Conservation (phyloP, 2,113 vertebrate species). For the Trichechus manatus region DNA sequence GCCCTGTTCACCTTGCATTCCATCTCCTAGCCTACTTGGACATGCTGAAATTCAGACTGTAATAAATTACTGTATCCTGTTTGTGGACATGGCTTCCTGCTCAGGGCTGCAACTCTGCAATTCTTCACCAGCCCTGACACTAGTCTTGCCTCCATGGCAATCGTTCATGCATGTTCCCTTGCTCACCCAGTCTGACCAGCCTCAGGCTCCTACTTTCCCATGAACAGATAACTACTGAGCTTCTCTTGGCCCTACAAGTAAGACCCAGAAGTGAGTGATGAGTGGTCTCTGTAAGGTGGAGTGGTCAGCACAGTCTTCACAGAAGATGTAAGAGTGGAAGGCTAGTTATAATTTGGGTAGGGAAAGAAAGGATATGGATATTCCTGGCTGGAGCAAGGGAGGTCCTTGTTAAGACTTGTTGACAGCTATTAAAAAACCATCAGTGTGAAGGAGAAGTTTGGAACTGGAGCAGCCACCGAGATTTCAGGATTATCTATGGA, state of each 20-base stretch:
- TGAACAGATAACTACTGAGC: neutral
- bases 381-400: slow-evolving; percentile 14
- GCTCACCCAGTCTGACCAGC: neutral
- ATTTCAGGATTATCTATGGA: slow-evolving; percentile 71
- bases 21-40: neutral
- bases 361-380: neutral
- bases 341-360: neutral
- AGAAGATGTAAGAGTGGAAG: neutral
- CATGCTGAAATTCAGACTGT: neutral
- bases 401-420: slow-evolving; percentile 54
- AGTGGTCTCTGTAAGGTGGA: neutral
- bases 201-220: rapidly evolving
- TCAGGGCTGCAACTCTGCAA: neutral
- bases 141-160: neutral
- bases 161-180: neutral
- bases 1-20: neutral
- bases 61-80: neutral
- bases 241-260: neutral
- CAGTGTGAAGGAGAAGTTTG: slow-evolving; percentile 58
- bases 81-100: neutral
- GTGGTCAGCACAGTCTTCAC: neutral
- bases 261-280: too few species aligned
- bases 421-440: slow-evolving; percentile 49
- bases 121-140: neutral
- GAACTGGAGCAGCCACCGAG: slow-evolving; percentile 66